Base-by-base conservation (phyloP, 1,140 invertebrate genomes). In the Liolophura sinensis region DNA sequence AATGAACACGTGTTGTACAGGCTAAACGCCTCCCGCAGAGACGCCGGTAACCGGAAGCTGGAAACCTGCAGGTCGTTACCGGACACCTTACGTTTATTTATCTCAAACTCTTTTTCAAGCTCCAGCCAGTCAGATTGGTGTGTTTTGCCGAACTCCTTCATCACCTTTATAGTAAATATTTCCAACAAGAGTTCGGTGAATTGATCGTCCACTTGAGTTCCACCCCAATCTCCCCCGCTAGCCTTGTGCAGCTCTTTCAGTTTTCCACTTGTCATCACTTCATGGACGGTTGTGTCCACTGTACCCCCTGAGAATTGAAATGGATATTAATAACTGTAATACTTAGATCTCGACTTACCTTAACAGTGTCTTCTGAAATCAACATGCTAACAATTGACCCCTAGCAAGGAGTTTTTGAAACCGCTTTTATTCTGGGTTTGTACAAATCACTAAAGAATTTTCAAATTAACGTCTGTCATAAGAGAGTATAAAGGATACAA, bases 141-240 rank as follows among this genome's bases (percentile, higher is more conserved):
- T n/a, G 62, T 51, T 48, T 58, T 48, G 40, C 57, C 31, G 15
- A 73, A 67, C 46, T 54, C 20, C 20, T 61, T 18, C 18, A 61
- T 52, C 16, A 62, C 51, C 14, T 64, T 59, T 47, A 72, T 59
- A 18, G 24, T 50, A 48, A 31, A 48, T 6, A 71, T 64, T 11
- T 67, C 67, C 5, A 60, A 58, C 1, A 73, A 27, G 14, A 73
- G 57, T 22, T 61, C 51, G 56, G 63, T 62, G 61, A 71, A 72
- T 1, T 67, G 66, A 60, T 65, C 62, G 46, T 74, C 73, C 0
- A 74, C 73, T 52, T 64, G 66, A 22, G 68, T 72, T 16, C 73
- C 70, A 16, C 73, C 73, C 70, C 70, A 74, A 20, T 70, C 70
- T 1, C 73, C 73, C 27, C 70, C 73, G 24, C 56, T 68, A 0